Conservation (phyloP, 2,888 invertebrate species). For the Brachynemurus nebulosus region DNA sequence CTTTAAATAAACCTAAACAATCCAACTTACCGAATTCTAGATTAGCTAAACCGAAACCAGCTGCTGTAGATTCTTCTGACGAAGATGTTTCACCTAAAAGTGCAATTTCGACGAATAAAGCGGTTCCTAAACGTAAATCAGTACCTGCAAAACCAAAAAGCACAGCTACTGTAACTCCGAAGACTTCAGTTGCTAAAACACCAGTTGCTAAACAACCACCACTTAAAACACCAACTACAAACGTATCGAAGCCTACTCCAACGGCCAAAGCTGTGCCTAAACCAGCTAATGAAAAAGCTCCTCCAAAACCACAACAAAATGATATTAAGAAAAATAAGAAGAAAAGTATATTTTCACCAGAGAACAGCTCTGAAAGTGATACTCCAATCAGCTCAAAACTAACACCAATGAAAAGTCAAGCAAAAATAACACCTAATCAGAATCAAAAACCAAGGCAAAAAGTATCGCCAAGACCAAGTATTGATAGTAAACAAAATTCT, state of each 20-base stretch:
- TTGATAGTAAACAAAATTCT: slow-evolving; percentile 13
- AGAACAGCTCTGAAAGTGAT: slow-evolving; percentile 55
- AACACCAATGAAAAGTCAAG: slow-evolving; percentile 29
- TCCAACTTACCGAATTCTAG: slow-evolving; percentile 17
- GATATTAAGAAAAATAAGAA: slow-evolving; percentile 37
- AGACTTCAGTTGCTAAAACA: slow-evolving; percentile 30
- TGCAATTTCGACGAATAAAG: slow-evolving; percentile 22
- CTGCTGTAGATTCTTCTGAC: slow-evolving; percentile 43
- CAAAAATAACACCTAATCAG: slow-evolving; percentile 24
- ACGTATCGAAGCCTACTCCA: slow-evolving; percentile 24
- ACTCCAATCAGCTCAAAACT: slow-evolving; percentile 31
- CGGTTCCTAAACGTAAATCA: slow-evolving; percentile 35
- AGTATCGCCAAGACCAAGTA: slow-evolving; percentile 28
- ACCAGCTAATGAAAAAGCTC: neutral
- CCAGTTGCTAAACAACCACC: slow-evolving; percentile 26
- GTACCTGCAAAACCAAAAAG: slow-evolving; percentile 49
- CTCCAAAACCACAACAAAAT: neutral
- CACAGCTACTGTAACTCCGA: slow-evolving; percentile 45
- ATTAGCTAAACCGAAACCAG: slow-evolving; percentile 30
- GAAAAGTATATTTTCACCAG: slow-evolving; percentile 72
- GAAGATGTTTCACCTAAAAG: slow-evolving; percentile 38
- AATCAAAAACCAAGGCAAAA: slow-evolving; percentile 28
- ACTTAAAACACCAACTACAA: slow-evolving; percentile 34
- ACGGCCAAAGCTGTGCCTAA: slow-evolving; percentile 15
- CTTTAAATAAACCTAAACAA: slow-evolving; percentile 19